A percentile compares a stretch with the other conserved stretches of the same genome.
Evolutionary conservation across 1,140 invertebrate genomes (phyloP).

Genomic region (Gryon sp.): DNA sequence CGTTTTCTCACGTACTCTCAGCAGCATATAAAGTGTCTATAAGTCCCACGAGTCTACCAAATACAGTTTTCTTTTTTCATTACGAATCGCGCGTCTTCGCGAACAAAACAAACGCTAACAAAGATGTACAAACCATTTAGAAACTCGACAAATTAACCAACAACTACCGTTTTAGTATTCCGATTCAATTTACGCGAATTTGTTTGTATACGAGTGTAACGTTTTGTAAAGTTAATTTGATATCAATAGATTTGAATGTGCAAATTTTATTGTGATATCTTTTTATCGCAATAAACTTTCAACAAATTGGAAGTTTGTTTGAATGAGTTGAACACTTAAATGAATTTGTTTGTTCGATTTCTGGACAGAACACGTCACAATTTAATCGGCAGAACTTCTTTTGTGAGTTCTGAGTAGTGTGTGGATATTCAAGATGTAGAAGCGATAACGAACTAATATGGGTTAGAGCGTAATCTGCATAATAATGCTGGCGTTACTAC

Average conservation of each 20-base stretch:
- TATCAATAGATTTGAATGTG: not conserved
- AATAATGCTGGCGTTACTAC: conserved; percentile 77
- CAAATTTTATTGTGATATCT: no score
- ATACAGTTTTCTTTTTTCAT: conserved; percentile 28
- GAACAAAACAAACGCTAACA: conserved; percentile 29
- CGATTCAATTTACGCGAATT: conserved; percentile 8
- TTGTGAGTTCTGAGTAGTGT: conserved; percentile 42
- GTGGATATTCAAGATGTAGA: conserved; percentile 75
- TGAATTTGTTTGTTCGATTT: conserved; percentile 29
- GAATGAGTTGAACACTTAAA: not conserved
- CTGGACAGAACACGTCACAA: conserved; percentile 51
- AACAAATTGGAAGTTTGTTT: no score
- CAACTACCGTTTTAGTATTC: conserved; percentile 7
- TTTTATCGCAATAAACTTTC: no score
- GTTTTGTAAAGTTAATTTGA: no score
- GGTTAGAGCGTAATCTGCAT: conserved; percentile 78
- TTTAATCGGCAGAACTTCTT: conserved; percentile 52
- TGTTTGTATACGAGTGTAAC: no score
- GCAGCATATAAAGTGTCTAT: conserved; percentile 71
- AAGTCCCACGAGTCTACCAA: conserved; percentile 63
- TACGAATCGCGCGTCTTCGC: conserved; percentile 29
- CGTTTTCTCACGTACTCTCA: conserved; percentile 69
- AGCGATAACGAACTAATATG: conserved; percentile 79
- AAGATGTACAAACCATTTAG: conserved; percentile 6
- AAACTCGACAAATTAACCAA: conserved; percentile 15